Evolutionary conservation across 2,888 invertebrate species (phyloP).

Genomic region (Melipona beecheii): DNA sequence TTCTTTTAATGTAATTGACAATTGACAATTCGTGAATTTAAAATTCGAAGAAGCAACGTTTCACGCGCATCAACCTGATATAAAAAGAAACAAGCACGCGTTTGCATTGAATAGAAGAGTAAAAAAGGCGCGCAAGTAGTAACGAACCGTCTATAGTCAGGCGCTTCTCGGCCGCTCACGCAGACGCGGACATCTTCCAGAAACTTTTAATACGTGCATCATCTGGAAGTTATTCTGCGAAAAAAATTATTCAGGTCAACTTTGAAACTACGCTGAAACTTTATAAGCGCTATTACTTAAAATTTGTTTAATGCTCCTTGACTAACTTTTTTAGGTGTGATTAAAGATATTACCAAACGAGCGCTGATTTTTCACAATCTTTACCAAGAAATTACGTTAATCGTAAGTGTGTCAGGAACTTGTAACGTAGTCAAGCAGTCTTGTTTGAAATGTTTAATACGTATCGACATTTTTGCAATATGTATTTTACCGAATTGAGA

Average conservation of each 20-base stretch:
- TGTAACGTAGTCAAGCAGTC: background rate
- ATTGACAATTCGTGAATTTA: background rate
- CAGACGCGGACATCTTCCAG: background rate
- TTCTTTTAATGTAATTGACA: too few relatives aligned
- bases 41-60: background rate
- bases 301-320: slow-evolving; percentile 18
- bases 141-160: background rate
- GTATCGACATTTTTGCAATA: too few relatives aligned
- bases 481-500: too few relatives aligned
- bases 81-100: background rate
- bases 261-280: slow-evolving; percentile 18
- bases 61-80: too few relatives aligned
- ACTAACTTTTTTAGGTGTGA: slow-evolving; percentile 24
- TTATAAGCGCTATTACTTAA: slow-evolving; percentile 16
- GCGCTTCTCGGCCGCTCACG: background rate
- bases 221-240: slow-evolving; percentile 1
- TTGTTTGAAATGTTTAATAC: too few relatives aligned
- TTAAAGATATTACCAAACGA: slow-evolving; percentile 20
- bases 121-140: slow-evolving; percentile 2
- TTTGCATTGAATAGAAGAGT: too few relatives aligned
- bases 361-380: slow-evolving; percentile 17
- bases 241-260: slow-evolving; percentile 32
- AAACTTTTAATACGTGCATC: slow-evolving; percentile 26
- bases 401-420: slow-evolving; percentile 2
- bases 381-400: slow-evolving; percentile 16